Evolutionary conservation across 2,797 vertebrate species (phyloP), one percentile per base, ranked within the genome.

Genomic region (Caiman crocodilus): DNA sequence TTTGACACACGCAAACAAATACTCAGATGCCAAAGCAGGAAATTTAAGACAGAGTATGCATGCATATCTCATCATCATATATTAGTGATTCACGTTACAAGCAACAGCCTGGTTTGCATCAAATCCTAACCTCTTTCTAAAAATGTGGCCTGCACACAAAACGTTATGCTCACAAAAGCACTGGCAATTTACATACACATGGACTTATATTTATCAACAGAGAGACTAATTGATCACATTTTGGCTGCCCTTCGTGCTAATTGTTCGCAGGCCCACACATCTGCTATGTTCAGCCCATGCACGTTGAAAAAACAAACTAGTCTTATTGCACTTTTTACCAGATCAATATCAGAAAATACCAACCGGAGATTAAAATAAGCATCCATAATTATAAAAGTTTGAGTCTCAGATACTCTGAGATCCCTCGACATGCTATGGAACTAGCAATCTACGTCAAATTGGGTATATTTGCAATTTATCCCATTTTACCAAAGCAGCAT

Each of bases 391-490:
- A 58, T 56, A 59, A 32, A 21, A 25, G 5, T 2, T 42, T 42
- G 21, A 71, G 5, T 50, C 23, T 50, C 69, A 50, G 42, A 42
- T 73, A 73, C 69, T 14, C 14, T 50, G 50, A 15, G 23, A 4
- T 23, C 32, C 23, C 21, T 26, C 35, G 23, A 50, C 35, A 26
- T 42, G 6, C 12, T 69, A 18, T 35, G 30, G 18, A 69, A 50
- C 42, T 50, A 50, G 71, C 0, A 0, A 1, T 61, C 7, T 69
- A 71, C 21, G 2, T 1, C 14, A 58, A 32, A 0, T 0, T 2
- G 32, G 4, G 2, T 9, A 59, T 14, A n/a, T 82, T 25, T 12
- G 28, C 35, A 6, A 2, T 20, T 35, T n/a, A 5, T 77, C 3
- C 4, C 1, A 1, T 9, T 2, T 13, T 13, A 4, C 11, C 0